These are phyloP conservation scores for Trachelus stipa DNA, from an alignment of 2,888 invertebrate species.

Conservation along the genomic window DNA sequence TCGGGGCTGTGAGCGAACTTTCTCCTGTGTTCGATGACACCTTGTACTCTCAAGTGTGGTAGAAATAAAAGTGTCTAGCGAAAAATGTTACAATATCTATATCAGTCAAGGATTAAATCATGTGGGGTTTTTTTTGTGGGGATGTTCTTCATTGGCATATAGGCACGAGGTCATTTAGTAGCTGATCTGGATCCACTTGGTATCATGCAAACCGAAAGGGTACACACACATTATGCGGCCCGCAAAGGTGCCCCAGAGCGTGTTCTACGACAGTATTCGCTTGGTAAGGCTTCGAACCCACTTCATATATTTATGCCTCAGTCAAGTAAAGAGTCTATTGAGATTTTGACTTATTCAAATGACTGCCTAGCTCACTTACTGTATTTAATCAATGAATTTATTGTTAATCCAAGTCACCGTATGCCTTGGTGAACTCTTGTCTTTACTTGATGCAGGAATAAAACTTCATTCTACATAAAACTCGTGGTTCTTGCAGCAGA, in stretches of 20 bases:
- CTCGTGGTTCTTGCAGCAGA: neutral
- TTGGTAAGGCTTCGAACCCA: slow-evolving; percentile 69
- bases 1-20: slow-evolving; percentile 19
- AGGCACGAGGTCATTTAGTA: slow-evolving; percentile 95
- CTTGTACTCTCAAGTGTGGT: slow-evolving; percentile 23
- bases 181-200: slow-evolving; percentile 94
- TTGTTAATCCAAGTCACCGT: neutral
- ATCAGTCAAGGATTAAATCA: slow-evolving; percentile 3
- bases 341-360: neutral
- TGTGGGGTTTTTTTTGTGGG: slow-evolving; percentile 38
- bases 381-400: neutral
- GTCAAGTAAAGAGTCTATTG: slow-evolving; percentile 9
- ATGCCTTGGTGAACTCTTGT: neutral
- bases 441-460: slow-evolving; percentile 15
- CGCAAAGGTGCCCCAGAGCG: slow-evolving; percentile 71
- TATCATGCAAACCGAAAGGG: slow-evolving; percentile 82
- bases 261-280: slow-evolving; percentile 74
- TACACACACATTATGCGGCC: slow-evolving; percentile 68
- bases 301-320: slow-evolving; percentile 34
- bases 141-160: slow-evolving; percentile 58
- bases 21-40: slow-evolving; percentile 14
- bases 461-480: neutral
- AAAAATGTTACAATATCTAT: slow-evolving; percentile 28
- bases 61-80: slow-evolving; percentile 7
- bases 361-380: neutral